These are phyloP conservation scores for Psittacula cyanocephala DNA, from an alignment of 2,113 vertebrate species.

Conservation along the genomic window DNA sequence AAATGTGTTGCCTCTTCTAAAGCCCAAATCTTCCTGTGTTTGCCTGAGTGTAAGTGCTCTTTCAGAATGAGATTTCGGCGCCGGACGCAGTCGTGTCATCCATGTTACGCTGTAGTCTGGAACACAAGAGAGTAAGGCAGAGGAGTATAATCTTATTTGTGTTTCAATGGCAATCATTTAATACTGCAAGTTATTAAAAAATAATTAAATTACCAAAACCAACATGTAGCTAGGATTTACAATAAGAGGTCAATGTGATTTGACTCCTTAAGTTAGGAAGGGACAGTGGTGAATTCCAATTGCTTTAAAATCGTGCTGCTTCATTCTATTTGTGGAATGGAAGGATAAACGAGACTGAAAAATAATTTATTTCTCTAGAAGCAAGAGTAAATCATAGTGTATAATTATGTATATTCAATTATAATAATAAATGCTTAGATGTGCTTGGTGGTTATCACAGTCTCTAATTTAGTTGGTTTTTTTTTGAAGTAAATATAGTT, in stretches of 20 bases:
- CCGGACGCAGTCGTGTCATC: background rate
- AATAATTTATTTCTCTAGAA: conserved; percentile 66
- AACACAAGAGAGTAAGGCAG: conserved; percentile 6
- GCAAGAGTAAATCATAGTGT: conserved; percentile 64
- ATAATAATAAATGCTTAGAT: conserved; percentile 66
- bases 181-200: conserved; percentile 67
- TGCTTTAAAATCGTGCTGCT: background rate
- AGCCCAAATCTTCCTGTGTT: background rate
- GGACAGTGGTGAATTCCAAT: conserved; percentile 37
- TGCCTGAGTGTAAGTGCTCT: background rate
- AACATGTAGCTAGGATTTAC: conserved; percentile 37
- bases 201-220: conserved; percentile 68
- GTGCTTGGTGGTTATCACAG: conserved; percentile 64
- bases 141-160: conserved; percentile 58
- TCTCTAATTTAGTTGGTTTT: conserved; percentile 57
- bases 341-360: conserved; percentile 31
- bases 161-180: conserved; percentile 64
- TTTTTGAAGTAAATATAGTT: conserved; percentile 68
- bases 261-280: conserved; percentile 36
- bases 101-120: background rate
- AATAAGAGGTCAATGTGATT: conserved; percentile 56
- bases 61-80: conserved; percentile 15
- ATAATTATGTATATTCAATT: conserved; percentile 68
- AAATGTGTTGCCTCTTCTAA: background rate
- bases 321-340: conserved; percentile 16